Evolutionary conservation across 2,113 vertebrate genomes (phyloP).

Genomic region (Dromiciops gliroides): DNA sequence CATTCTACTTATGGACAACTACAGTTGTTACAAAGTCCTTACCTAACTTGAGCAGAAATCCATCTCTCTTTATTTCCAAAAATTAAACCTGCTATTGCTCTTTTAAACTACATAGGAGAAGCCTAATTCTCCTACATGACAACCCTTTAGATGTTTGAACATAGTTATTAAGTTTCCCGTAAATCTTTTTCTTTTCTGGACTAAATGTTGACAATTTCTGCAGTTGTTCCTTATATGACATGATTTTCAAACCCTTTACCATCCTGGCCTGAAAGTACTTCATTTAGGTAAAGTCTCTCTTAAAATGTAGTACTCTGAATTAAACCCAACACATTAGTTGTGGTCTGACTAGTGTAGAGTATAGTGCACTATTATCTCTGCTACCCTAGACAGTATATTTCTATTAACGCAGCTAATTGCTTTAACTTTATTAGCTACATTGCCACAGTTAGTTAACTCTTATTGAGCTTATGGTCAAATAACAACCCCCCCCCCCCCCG

Average conservation of each 20-base stretch:
- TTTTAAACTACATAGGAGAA: neutral
- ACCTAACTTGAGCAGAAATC: neutral
- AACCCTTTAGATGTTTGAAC: neutral
- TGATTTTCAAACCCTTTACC: neutral
- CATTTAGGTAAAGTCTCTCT: neutral
- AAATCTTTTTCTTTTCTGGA: neutral
- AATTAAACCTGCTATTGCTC: neutral
- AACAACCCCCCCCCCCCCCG: neutral
- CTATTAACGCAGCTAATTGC: neutral
- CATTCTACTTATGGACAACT: neutral
- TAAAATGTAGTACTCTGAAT: neutral
- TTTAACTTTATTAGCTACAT: conserved; percentile 13
- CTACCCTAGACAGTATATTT: neutral
- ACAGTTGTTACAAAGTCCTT: neutral
- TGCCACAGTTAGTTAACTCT: neutral
- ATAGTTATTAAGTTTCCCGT: neutral
- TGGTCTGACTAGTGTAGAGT: neutral
- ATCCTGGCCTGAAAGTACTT: neutral
- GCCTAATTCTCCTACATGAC: neutral
- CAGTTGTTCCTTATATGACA: neutral
- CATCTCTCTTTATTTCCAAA: neutral
- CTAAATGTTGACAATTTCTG: neutral
- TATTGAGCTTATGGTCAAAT: neutral
- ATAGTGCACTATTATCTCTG: neutral
- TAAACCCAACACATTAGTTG: neutral